Evolutionary conservation across 2,888 invertebrate genomes (phyloP), one percentile per base, ranked within the genome.

Genomic region (Scaptodrosophila latifasciaeformis): DNA sequence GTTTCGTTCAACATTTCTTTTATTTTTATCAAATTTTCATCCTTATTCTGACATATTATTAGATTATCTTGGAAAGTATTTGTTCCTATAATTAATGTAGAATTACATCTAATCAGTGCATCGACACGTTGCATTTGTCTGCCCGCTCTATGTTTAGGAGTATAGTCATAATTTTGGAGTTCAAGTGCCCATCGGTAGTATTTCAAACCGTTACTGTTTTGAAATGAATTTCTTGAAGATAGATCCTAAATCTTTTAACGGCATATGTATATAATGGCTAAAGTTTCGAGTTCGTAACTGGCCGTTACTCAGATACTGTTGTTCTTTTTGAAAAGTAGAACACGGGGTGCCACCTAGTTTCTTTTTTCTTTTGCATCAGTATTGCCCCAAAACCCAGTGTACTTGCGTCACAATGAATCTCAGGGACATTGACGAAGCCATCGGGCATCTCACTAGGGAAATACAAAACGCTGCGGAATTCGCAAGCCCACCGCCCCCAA

Each of bases 81-180:
- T 27, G 27, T 21, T 27, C 9, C 27, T 9, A 27, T 9, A 27
- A 6, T 27, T 27, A 9, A n/a, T n/a, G n/a, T n/a, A n/a, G n/a
- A n/a, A n/a, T n/a, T 27, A 9, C 27, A 27, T 27, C 27, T 27
- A 9, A 5, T 27, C 9, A 27, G 9, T 9, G 52, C 49, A 46
- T 49, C 54, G n/a, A 54, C 59, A 24, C 54, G 51, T 12, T 49
- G 21, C 59, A 59, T 52, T 13, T 43, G 54, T 19, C 13, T 31
- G 1, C 59, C 51, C 6, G 48, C 19, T 21, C 51, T 44, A 19
- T 59, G 54, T n/a, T n/a, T n/a, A n/a, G n/a, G n/a, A n/a, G n/a
- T n/a, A n/a, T n/a, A n/a, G n/a, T n/a, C n/a, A n/a, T n/a, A n/a
- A n/a, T n/a, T n/a, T n/a, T n/a, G n/a, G n/a, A n/a, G n/a, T n/a